Conservation (phyloP, 2,888 invertebrate species). For the Spodoptera picta region DNA sequence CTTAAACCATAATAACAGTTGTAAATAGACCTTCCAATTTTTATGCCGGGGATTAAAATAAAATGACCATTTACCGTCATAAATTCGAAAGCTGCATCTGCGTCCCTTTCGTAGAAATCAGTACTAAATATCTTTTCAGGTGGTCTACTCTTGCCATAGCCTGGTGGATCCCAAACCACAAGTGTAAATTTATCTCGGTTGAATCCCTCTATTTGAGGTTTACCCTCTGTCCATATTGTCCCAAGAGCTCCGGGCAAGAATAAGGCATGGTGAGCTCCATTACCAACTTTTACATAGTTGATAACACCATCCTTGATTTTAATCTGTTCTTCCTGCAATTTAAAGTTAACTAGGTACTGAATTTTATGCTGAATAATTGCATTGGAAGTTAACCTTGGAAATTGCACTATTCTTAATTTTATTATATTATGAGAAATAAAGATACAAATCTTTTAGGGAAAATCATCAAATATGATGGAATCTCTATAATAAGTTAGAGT, state of each 20-base stretch:
- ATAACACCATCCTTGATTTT: conserved; percentile 88
- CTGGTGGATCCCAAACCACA: conserved; percentile 95
- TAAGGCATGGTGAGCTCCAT: conserved; percentile 89
- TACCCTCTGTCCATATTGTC: conserved; percentile 94
- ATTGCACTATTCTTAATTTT: too few relatives aligned
- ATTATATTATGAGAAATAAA: too few relatives aligned
- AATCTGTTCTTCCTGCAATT: conserved; percentile 90
- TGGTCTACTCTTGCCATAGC: conserved; percentile 95
- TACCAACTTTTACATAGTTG: conserved; percentile 89
- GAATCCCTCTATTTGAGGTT: conserved; percentile 92
- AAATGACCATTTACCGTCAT: conserved; percentile 88
- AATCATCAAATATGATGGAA: too few relatives aligned
- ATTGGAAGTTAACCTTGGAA: too few relatives aligned
- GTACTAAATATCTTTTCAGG: conserved; percentile 91
- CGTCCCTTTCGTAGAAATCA: conserved; percentile 93
- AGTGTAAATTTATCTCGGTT: conserved; percentile 90
- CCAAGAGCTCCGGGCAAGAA: conserved; percentile 95
- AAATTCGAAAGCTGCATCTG: conserved; percentile 90
- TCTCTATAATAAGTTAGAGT: too few relatives aligned
- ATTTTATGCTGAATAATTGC: too few relatives aligned
- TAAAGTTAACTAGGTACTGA: conserved; percentile 1
- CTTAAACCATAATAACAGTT: conserved; percentile 66
- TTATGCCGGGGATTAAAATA: too few relatives aligned
- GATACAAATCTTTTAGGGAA: too few relatives aligned
- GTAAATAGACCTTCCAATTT: not conserved